A percentile compares a stretch with the other conserved stretches of the same genome.
Conservation (phyloP, 2,888 invertebrate species). For the Coleophora deauratella region DNA sequence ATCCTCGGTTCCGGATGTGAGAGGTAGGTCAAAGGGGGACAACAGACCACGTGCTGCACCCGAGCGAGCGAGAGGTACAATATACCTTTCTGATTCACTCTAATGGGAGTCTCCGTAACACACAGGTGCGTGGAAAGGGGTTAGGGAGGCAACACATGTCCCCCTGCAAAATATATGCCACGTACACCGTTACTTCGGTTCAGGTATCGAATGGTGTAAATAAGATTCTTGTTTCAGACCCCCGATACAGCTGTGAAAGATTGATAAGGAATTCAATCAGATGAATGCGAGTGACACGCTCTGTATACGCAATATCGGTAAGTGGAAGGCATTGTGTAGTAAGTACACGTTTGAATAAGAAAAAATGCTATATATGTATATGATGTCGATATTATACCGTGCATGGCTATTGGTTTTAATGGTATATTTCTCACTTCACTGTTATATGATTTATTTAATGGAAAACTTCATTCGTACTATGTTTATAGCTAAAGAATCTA, state of each 20-base stretch:
- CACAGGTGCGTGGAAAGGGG: no score
- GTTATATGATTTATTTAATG: no score
- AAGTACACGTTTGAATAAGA: no score
- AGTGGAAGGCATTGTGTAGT: not conserved
- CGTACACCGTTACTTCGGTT: conserved; percentile 40
- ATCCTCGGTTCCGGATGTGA: not conserved
- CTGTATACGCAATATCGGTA: conserved; percentile 16
- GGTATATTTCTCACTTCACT: no score
- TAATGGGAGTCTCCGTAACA: conserved; percentile 19
- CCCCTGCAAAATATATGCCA: conserved; percentile 30
- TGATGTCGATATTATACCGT: no score
- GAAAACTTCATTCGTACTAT: no score
- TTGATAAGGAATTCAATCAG: conserved; percentile 53
- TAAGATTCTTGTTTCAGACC: conserved; percentile 26
- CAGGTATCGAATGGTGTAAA: conserved; percentile 32
- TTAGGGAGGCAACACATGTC: conserved; percentile 29
- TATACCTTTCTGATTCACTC: conserved; percentile 24
- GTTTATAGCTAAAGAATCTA: no score
- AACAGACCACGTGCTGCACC: conserved; percentile 22
- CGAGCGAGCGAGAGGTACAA: conserved; percentile 13
- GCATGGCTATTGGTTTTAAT: no score
- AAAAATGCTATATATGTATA: no score
- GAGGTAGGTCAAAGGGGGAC: no score
- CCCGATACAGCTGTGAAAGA: conserved; percentile 31
- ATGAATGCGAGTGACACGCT: conserved; percentile 24